phyloP scores from a whole-genome alignment of 1,140 invertebrate genomes.

The Diploscapter pachys region DNA sequence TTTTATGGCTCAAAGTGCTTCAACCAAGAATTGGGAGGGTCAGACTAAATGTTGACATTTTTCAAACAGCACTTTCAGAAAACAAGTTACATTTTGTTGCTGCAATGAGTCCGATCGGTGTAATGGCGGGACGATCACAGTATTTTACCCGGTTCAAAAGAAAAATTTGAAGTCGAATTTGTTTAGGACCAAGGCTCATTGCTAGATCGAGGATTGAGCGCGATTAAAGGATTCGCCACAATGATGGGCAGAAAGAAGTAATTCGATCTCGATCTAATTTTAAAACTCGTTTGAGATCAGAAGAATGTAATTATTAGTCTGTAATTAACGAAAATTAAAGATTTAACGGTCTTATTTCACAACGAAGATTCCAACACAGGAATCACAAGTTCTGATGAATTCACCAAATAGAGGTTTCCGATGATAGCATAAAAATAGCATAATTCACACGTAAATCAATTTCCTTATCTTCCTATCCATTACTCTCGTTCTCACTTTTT shows the following conservation, averaged over 20 bases:
- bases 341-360: too few species aligned
- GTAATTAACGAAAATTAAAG: too few species aligned
- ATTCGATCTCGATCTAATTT: too few species aligned
- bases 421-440: neutral
- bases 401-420: too few species aligned
- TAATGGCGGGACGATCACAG: conserved; percentile 6
- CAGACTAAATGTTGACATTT: too few species aligned
- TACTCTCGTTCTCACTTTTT: neutral
- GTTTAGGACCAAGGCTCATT: conserved; percentile 13
- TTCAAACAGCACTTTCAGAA: neutral
- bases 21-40: too few species aligned
- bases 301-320: too few species aligned
- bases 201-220: conserved; percentile 8
- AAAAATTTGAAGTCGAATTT: neutral
- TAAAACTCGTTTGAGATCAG: too few species aligned
- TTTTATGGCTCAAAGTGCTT: neutral
- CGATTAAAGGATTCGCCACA: neutral
- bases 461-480: neutral
- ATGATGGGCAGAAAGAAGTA: neutral
- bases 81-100: conserved; percentile 8
- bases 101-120: neutral
- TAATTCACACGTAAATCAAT: neutral
- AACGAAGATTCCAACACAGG: too few species aligned
- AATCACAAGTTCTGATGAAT: too few species aligned
- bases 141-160: neutral